Base-by-base conservation (phyloP, 1,140 invertebrate species). In the Trichonephila inaurata region DNA sequence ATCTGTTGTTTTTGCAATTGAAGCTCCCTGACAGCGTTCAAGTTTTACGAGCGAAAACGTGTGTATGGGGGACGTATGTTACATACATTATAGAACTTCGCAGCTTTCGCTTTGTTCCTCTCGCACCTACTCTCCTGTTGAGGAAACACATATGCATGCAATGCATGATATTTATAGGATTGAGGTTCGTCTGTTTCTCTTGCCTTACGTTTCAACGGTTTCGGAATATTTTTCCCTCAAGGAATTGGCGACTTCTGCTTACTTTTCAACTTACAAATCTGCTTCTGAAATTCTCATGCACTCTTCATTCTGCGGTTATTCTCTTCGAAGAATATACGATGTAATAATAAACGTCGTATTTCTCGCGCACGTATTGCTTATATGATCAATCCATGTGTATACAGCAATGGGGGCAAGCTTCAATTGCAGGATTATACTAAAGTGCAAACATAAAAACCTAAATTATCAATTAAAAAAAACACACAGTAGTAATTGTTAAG, bases 121-220 rank as follows among this genome's bases (percentile, higher is more conserved):
- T 85, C 83, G 44, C 58, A 85, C 58, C 58, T 85, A 60, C 83
- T 61, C 83, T 85, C 24, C 83, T 85, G 44, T 85, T 5, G 58
- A 77, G 58, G 83, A 61, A 85, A 85, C 83, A 85, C 83, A 85
- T 85, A 85, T 85, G 83, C 40, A 85, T 86, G 83, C 91, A 87
- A 87, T 92, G 91, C 91, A n/a, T 61, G 91, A 87, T 92, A 92
- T 92, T 92, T 92, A 92, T 92, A 92, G 91, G 82, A 92, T 51
- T 87, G 89, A 83, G 61, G 77, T 44, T n/a, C 51, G 82, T 87
- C 82, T 85, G 77, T 66, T 60, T 62, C 51, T 77, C 83, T 88
- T 62, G 64, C 33, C 62, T 88, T 88, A 40, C 86, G 60, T 89
- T 89, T 72, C 64, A 28, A 60, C 83, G 83, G 44, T 12, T 85